phyloP scores from a whole-genome alignment of 1,140 invertebrate species.

The Drosophila yakuba region DNA sequence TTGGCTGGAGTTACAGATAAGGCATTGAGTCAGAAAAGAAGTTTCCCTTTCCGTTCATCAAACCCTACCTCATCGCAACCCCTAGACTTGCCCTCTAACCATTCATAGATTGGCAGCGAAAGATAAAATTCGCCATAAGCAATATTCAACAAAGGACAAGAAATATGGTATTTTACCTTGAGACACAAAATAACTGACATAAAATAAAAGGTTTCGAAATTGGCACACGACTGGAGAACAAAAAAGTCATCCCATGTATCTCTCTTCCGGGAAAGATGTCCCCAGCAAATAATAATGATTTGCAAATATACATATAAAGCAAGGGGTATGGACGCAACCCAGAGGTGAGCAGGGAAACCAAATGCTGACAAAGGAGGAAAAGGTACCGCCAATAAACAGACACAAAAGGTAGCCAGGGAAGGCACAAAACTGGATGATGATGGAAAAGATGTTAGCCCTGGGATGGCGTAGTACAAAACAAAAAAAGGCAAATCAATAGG shows the following conservation, averaged over 20 bases:
- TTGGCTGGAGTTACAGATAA: constrained; percentile 37
- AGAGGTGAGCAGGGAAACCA: constrained; percentile 35
- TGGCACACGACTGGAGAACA: constrained; percentile 57
- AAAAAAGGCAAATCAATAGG: constrained; percentile 71
- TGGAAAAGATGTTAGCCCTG: constrained; percentile 29
- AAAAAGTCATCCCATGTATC: constrained; percentile 51
- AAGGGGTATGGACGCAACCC: constrained; percentile 9
- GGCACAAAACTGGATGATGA: constrained; percentile 12
- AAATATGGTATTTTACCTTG: constrained; percentile 34
- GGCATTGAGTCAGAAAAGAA: constrained; percentile 55
- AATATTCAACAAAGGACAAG: constrained; percentile 53
- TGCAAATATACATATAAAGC: constrained; percentile 67
- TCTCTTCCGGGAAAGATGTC: constrained; percentile 57
- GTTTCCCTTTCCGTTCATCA: constrained; percentile 70
- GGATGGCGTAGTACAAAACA: constrained; percentile 26
- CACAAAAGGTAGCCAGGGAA: constrained; percentile 64
- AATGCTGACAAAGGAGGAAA: constrained; percentile 60
- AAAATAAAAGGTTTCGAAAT: constrained; percentile 67
- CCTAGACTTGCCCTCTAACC: constrained; percentile 12
- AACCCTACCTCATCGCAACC: constrained; percentile 23
- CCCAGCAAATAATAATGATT: constrained; percentile 80
- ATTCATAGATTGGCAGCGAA: constrained; percentile 53
- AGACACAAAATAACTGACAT: constrained; percentile 56
- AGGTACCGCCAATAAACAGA: constrained; percentile 77
- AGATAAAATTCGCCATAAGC: constrained; percentile 74